Conservation (phyloP, 35 echinoderm and acorn worm genomes). For the Lytechinus pictus region DNA sequence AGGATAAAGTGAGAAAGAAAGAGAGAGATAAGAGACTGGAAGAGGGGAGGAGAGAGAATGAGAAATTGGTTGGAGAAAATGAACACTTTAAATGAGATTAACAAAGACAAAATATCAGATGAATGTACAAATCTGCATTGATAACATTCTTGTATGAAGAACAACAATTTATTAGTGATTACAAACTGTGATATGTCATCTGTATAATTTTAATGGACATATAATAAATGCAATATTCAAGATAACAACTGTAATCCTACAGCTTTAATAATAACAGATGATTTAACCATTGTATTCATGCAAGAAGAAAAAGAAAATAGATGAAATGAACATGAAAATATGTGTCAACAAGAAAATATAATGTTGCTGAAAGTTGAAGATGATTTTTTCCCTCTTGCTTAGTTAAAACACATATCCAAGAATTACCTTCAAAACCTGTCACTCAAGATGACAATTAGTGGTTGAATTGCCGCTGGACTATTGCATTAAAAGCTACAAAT, state of each 20-base stretch:
- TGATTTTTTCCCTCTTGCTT: background rate
- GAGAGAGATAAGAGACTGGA: background rate
- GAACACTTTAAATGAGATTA: no score
- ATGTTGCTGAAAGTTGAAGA: background rate
- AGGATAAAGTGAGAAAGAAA: background rate
- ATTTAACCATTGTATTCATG: background rate
- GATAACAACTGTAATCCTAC: no score
- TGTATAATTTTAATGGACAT: background rate
- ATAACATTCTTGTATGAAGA: no score
- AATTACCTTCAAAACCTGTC: background rate
- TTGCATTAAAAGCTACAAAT: conserved; percentile 13
- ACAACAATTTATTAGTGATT: no score
- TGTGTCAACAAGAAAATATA: background rate
- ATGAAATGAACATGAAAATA: background rate
- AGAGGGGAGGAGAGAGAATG: background rate
- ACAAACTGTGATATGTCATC: background rate
- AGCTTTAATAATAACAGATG: background rate
- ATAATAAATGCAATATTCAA: background rate
- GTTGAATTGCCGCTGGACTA: background rate
- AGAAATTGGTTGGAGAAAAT: no score
- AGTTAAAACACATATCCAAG: background rate
- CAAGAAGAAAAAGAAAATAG: background rate
- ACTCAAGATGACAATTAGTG: background rate
- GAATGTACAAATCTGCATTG: no score
- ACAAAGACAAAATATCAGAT: no score